A percentile compares a stretch with the other conserved stretches of the same genome.
Conservation (phyloP, 2,888 invertebrate species). For the Chloroclysta siterata region DNA sequence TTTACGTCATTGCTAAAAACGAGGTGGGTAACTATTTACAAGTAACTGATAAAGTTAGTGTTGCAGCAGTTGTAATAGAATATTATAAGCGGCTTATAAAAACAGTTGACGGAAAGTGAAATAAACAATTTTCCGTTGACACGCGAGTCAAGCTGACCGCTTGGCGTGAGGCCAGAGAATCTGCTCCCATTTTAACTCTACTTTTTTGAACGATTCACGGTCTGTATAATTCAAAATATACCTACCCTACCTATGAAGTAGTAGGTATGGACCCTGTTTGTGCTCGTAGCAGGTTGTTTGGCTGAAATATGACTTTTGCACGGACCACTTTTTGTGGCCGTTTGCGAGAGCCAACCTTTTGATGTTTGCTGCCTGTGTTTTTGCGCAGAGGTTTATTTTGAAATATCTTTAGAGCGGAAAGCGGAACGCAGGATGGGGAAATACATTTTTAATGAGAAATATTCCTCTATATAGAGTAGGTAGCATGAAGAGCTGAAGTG, state of each 20-base stretch:
- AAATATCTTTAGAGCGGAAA: constrained; percentile 22
- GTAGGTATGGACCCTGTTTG: constrained; percentile 26
- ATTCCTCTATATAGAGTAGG: constrained; percentile 5
- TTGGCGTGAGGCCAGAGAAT: constrained; percentile 58
- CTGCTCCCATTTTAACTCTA: constrained; percentile 54
- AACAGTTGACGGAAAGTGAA: constrained; percentile 37
- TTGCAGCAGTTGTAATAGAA: not conserved
- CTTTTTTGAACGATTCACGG: constrained; percentile 53
- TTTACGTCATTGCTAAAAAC: too few species aligned
- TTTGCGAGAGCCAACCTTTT: constrained; percentile 46
- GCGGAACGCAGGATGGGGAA: constrained; percentile 6
- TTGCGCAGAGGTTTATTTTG: constrained; percentile 25
- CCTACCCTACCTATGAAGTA: constrained; percentile 24
- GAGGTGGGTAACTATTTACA: too few species aligned
- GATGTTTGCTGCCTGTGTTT: constrained; percentile 44
- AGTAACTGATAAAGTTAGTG: not conserved
- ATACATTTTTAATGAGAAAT: constrained; percentile 20
- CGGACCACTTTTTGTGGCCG: constrained; percentile 44
- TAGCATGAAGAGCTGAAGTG: not conserved
- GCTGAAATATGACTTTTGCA: constrained; percentile 53
- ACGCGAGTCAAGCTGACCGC: constrained; percentile 49
- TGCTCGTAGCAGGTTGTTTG: constrained; percentile 42
- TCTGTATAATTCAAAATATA: constrained; percentile 42
- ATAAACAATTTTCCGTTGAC: constrained; percentile 48
- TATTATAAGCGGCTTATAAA: constrained; percentile 15